Conservation (phyloP, 2,113 vertebrate genomes). For the Paralichthys olivaceus region DNA sequence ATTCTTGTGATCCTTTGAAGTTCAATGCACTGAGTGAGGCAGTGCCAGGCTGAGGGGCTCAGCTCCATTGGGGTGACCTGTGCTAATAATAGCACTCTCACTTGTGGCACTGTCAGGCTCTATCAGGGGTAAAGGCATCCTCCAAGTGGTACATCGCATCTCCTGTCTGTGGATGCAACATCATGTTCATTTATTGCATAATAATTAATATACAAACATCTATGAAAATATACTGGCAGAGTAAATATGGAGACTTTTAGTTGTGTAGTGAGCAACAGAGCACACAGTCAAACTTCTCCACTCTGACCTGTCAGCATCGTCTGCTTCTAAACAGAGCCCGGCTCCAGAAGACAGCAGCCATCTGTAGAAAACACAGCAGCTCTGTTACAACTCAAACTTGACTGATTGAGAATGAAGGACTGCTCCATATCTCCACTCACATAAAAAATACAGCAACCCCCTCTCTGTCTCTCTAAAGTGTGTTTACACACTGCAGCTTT, state of each 20-base stretch:
- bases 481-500: constrained; percentile 21
- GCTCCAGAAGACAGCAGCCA: constrained; percentile 30
- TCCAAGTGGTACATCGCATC: neutral
- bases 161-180: constrained; percentile 2
- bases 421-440: constrained; percentile 26
- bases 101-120: constrained; percentile 31
- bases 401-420: constrained; percentile 42
- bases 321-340: constrained; percentile 42
- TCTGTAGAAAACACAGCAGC: constrained; percentile 45
- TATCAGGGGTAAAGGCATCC: constrained; percentile 36
- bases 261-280: constrained; percentile 9
- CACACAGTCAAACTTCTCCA: constrained; percentile 32
- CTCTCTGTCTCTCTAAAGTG: neutral
- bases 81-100: constrained; percentile 54
- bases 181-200: constrained; percentile 2
- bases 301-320: constrained; percentile 48
- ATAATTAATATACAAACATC: neutral
- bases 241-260: constrained; percentile 15
- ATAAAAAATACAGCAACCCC: constrained; percentile 31
- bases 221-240: neutral
- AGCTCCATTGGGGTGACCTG: constrained; percentile 53
- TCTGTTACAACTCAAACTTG: constrained; percentile 33
- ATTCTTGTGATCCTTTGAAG: constrained; percentile 66
- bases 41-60: constrained; percentile 50
- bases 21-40: constrained; percentile 46